Percentiles rank a stretch among this genome's conserved stretches.
These are phyloP conservation scores for Apocheima hispidaria DNA, from an alignment of 2,888 invertebrate genomes.

Conservation along the genomic window DNA sequence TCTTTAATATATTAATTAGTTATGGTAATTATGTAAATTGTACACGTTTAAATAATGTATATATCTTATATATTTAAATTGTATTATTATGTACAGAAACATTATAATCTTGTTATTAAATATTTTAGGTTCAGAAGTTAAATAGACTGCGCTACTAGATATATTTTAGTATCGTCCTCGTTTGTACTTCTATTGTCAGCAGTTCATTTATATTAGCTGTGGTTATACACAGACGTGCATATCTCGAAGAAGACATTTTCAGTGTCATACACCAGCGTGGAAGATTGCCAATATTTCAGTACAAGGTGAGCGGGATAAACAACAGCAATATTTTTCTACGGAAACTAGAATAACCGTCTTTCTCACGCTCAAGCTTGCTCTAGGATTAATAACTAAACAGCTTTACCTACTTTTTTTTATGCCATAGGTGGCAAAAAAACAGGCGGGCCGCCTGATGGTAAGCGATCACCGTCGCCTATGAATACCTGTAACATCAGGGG, in stretches of 20 bases:
- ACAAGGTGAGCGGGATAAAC: constrained; percentile 9
- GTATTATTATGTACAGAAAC: no score
- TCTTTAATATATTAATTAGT: no score
- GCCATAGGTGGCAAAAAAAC: no score
- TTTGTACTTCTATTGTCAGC: constrained; percentile 11
- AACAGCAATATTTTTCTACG: constrained; percentile 1
- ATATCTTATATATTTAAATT: no score
- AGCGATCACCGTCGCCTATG: no score
- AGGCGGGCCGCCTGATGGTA: no score
- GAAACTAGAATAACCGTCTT: neutral
- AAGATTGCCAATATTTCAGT: constrained; percentile 16
- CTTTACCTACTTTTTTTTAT: neutral
- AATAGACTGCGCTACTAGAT: no score
- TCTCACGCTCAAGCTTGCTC: neutral
- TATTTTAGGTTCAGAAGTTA: no score
- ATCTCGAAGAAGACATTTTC: constrained; percentile 7
- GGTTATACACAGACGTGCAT: constrained; percentile 1
- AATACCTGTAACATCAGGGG: no score
- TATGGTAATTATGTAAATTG: no score
- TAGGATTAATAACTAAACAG: neutral
- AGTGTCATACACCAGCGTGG: neutral
- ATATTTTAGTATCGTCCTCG: constrained; percentile 17
- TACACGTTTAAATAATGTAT: no score
- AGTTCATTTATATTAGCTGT: constrained; percentile 9
- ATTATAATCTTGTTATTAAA: no score